These are phyloP conservation scores for Oxystoma pomonae DNA, from an alignment of 2,888 invertebrate species.

Conservation along the genomic window DNA sequence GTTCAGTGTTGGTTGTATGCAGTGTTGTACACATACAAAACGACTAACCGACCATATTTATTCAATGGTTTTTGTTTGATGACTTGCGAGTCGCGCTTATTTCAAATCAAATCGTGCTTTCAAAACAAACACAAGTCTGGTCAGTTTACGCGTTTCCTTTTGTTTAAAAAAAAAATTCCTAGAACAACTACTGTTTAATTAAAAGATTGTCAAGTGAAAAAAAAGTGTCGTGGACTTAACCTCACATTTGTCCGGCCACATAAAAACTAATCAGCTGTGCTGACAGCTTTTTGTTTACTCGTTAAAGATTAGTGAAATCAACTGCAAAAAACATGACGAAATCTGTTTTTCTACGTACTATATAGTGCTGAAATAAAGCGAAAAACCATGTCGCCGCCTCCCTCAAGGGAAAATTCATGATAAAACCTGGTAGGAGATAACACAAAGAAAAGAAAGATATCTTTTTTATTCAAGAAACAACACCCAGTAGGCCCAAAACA, in stretches of 20 bases:
- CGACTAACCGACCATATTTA: no score
- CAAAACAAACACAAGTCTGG: neutral
- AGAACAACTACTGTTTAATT: no score
- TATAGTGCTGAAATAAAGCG: neutral
- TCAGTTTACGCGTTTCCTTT: no score
- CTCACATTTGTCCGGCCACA: neutral
- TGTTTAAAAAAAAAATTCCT: neutral
- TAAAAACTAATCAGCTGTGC: neutral
- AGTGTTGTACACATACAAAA: neutral
- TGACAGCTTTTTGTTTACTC: neutral
- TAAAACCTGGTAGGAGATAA: neutral
- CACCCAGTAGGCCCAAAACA: neutral
- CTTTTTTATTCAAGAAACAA: neutral
- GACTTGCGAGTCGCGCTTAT: neutral
- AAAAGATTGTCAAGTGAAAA: neutral
- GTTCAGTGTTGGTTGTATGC: neutral
- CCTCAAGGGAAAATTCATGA: neutral
- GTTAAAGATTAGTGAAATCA: neutral
- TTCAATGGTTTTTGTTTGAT: no score
- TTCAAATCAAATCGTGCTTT: neutral
- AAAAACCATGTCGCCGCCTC: neutral
- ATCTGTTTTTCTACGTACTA: neutral
- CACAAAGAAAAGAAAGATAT: no score
- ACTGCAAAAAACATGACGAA: neutral
- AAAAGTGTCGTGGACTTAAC: neutral